Evolutionary conservation across 2,797 vertebrate genomes (phyloP).

Genomic region (Sternarchorhynchus goeldii): DNA sequence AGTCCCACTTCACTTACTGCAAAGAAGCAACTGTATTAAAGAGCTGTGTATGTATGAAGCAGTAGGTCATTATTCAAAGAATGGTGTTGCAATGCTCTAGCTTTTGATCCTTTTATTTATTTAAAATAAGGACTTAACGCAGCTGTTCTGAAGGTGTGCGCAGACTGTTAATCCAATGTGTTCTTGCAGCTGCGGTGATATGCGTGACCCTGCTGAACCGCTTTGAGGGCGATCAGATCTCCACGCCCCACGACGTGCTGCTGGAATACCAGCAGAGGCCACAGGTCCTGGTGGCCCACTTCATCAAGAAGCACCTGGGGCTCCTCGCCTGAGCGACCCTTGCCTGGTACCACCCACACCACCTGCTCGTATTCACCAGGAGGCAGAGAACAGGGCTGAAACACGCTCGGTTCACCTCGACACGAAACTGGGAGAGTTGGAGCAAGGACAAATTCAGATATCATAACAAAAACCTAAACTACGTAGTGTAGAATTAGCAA

Average conservation of each 20-base stretch:
- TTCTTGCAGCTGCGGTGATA: constrained; percentile 81
- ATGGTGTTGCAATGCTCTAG: not conserved
- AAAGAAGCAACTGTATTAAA: not conserved
- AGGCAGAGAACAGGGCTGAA: too few relatives aligned
- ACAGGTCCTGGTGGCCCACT: constrained; percentile 81
- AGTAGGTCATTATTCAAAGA: not conserved
- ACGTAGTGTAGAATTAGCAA: not conserved
- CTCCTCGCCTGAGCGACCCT: constrained; percentile 51
- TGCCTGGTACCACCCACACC: too few relatives aligned
- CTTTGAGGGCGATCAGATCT: constrained; percentile 89
- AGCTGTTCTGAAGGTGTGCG: not conserved
- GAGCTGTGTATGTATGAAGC: not conserved
- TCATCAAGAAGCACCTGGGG: constrained; percentile 83
- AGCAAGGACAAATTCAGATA: too few relatives aligned
- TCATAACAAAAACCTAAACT: too few relatives aligned
- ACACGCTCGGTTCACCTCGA: too few relatives aligned
- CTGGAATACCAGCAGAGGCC: constrained; percentile 82
- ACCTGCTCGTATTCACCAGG: too few relatives aligned
- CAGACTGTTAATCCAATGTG: constrained; percentile 4
- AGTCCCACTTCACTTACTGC: not conserved
- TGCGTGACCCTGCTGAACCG: constrained; percentile 85
- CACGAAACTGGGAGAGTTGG: too few relatives aligned
- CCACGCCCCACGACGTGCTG: constrained; percentile 77
- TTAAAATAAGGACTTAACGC: too few relatives aligned
- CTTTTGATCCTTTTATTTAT: not conserved